Conservation (phyloP, 2,888 invertebrate species). For the Buathra laborator region DNA sequence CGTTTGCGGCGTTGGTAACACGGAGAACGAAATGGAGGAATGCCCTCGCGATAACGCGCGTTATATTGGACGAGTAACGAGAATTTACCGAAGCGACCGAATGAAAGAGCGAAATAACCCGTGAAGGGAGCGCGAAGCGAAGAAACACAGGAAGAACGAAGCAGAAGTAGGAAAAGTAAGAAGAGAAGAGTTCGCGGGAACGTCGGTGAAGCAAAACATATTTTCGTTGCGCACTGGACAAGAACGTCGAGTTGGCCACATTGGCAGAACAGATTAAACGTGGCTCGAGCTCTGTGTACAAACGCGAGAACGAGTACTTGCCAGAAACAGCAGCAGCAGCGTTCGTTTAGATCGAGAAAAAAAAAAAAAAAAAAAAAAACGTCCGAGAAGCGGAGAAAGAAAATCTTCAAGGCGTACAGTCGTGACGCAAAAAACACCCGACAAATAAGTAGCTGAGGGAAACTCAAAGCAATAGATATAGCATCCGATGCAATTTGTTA, state of each 20-base stretch:
- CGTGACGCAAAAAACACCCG: not conserved
- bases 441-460: not conserved
- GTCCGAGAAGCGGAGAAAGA: not conserved
- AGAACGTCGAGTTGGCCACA: constrained; percentile 37
- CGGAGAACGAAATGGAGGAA: constrained; percentile 20
- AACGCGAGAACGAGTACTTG: constrained; percentile 45
- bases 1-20: constrained; percentile 43
- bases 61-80: constrained; percentile 66
- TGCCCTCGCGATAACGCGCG: constrained; percentile 53
- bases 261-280: constrained; percentile 43
- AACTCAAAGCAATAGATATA: not conserved
- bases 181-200: constrained; percentile 40
- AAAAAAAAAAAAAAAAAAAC: constrained; percentile 14
- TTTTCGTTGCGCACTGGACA: constrained; percentile 38
- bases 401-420: not conserved
- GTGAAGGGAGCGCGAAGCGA: not conserved
- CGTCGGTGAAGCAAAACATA: constrained; percentile 50
- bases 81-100: constrained; percentile 59
- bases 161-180: constrained; percentile 35
- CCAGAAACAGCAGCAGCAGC: constrained; percentile 31
- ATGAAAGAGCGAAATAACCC: constrained; percentile 34
- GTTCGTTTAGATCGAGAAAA: not conserved
- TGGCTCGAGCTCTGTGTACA: constrained; percentile 29
- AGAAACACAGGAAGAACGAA: constrained; percentile 20
- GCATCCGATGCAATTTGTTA: not conserved